Evolutionary conservation across 2,113 vertebrate species (phyloP).

Genomic region (Camelus dromedarius): DNA sequence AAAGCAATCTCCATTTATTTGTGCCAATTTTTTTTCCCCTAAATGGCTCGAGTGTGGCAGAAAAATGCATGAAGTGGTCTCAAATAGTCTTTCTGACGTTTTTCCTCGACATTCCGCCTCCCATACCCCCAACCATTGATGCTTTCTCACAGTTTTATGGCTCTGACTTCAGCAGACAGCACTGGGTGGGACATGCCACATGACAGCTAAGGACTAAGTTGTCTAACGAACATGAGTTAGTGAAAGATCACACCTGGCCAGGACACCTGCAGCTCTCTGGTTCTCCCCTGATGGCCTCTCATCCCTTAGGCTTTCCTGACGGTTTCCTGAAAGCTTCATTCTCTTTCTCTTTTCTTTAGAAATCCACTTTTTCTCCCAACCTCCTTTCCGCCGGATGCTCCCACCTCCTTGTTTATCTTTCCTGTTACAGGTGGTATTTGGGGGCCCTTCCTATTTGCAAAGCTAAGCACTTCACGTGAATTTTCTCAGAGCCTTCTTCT

Average conservation of each 20-base stretch:
- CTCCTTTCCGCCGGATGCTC: background rate
- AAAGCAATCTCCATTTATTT: background rate
- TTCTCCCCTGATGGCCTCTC: accelerated
- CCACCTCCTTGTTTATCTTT: background rate
- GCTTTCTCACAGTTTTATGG: accelerated
- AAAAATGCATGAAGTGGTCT: background rate
- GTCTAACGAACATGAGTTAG: accelerated
- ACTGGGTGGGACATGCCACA: background rate
- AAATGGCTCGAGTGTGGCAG: background rate
- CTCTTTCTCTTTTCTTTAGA: background rate
- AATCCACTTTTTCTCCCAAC: background rate
- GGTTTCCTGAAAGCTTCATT: background rate
- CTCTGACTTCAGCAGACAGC: background rate
- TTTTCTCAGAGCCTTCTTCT: background rate
- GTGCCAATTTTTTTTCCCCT: conserved; percentile 10
- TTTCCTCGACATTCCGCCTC: background rate
- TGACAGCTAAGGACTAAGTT: background rate
- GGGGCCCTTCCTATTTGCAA: background rate
- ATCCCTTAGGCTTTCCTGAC: background rate
- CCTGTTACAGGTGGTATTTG: background rate
- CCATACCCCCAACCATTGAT: accelerated
- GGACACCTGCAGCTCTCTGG: background rate
- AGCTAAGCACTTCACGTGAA: background rate
- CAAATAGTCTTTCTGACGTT: background rate
- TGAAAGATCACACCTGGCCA: background rate